Base-by-base conservation (phyloP, 2,113 vertebrate genomes). In the Canis aureus region DNA sequence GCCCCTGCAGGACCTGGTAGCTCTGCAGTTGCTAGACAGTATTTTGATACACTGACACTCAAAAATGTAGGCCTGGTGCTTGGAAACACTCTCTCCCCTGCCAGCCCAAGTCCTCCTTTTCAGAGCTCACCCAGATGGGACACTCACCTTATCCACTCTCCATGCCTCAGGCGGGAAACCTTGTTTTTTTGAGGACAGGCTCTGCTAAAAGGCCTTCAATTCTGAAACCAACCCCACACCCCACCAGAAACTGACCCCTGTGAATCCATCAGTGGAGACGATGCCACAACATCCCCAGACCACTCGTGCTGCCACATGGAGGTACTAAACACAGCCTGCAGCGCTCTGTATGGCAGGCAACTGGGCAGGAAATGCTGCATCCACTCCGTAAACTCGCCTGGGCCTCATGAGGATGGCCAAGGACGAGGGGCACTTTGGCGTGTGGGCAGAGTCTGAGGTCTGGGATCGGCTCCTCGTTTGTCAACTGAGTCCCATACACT, bases 191-290 rank as follows among this genome's bases (percentile, higher is more conserved):
- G 69, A 94, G 59, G 49, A 73, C 1, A 35, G 85, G 79, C 43
- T 89, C 80, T 95, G 64, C 27, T 22, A 22, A 89, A 96, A 11
- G 32, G 66, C 43, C 49, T 73, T 88, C 67, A 85, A 57, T 85
- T 92, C 8, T 95, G 60, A 95, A 89, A 93, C 71, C 69, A 94
- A 85, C 20, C 35, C 55, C 69, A 71, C 62, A 82, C 49, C n/a
- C 73, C 67, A 79, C 80, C 17, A 94, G 60, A 94, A 94, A 67
- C 1, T 1, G 11, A 91, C 62, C 19, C 35, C 25, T 62, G 29
- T 6, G 0, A 32, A 38, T 87, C 84, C 20, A 19, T 51, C n/a
- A 38, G 76, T 22, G 64, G 76, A 89, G 74, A 89, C 0, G 16
- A 69, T 16, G 57, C 67, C 89, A 35, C 29, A 43, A 29, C 38